phyloP scores from a whole-genome alignment of 2,888 invertebrate species.

The Drosophila antonietae region DNA sequence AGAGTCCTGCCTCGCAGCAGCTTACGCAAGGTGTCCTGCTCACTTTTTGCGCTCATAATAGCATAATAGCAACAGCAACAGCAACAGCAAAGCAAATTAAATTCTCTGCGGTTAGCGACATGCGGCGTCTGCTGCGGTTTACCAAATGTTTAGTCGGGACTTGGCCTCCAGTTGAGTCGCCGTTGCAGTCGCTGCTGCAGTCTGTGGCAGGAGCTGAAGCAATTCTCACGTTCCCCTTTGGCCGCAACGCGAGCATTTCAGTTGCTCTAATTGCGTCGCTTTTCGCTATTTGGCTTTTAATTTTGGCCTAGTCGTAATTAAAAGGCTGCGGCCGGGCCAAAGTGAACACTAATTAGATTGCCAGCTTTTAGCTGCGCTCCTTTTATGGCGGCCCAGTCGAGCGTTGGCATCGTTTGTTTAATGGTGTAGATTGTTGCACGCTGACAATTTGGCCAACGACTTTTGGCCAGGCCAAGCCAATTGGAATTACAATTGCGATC shows the following conservation, averaged over 20 bases:
- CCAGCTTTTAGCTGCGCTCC: slow-evolving; percentile 60
- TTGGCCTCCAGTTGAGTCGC: slow-evolving; percentile 3
- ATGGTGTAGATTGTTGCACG: slow-evolving; percentile 80
- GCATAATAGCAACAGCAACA: neutral
- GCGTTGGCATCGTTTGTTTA: slow-evolving; percentile 78
- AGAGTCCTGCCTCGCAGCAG: slow-evolving; percentile 25
- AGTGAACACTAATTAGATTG: slow-evolving; percentile 77
- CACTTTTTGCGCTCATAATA: slow-evolving; percentile 19
- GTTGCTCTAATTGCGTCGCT: slow-evolving; percentile 71
- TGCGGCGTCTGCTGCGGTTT: slow-evolving; percentile 75
- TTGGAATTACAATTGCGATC: slow-evolving; percentile 34
- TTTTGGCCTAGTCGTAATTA: slow-evolving; percentile 59
- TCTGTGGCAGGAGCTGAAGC: slow-evolving; percentile 28
- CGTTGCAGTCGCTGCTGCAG: slow-evolving; percentile 2
- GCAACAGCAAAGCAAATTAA: slow-evolving; percentile 68
- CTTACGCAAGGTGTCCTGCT: slow-evolving; percentile 65
- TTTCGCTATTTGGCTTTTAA: slow-evolving; percentile 23
- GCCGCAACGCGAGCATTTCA: slow-evolving; percentile 32
- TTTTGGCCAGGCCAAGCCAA: slow-evolving; percentile 59
- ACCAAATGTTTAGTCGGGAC: slow-evolving; percentile 56
- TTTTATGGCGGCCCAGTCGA: slow-evolving; percentile 56
- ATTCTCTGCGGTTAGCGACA: slow-evolving; percentile 79
- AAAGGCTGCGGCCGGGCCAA: slow-evolving; percentile 65
- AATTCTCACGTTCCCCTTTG: slow-evolving; percentile 72
- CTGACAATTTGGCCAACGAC: slow-evolving; percentile 73